Conservation (phyloP, 2,888 invertebrate genomes). For the Eurois occulta region DNA sequence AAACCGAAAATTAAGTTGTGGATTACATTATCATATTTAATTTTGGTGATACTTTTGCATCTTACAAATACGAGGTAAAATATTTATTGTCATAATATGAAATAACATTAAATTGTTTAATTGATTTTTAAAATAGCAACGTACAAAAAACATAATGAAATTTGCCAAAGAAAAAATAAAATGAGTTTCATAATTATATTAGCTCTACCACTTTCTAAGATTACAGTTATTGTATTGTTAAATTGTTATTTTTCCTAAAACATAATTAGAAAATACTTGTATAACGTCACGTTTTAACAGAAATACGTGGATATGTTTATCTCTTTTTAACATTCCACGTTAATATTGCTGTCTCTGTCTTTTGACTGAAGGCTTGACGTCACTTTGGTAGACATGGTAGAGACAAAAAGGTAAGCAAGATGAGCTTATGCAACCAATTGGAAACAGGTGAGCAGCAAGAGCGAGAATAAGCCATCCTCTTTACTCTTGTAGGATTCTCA, state of each 20-base stretch:
- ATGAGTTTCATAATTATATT: too few relatives aligned
- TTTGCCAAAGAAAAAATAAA: too few relatives aligned
- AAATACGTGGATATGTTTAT: background rate
- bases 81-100: background rate
- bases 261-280: background rate
- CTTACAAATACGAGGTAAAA: background rate
- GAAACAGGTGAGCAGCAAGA: slow-evolving; percentile 15
- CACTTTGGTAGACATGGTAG: slow-evolving; percentile 40
- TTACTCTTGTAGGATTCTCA: slow-evolving; percentile 53
- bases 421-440: slow-evolving; percentile 22
- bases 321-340: slow-evolving; percentile 24
- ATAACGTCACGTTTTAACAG: background rate
- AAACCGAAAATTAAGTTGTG: slow-evolving; percentile 2
- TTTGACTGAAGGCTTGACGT: slow-evolving; percentile 18
- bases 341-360: slow-evolving; percentile 36
- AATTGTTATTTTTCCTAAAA: accelerated
- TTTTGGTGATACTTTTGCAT: background rate
- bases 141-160: background rate
- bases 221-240: background rate
- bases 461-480: slow-evolving; percentile 41
- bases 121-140: background rate
- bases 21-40: background rate
- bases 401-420: slow-evolving; percentile 50
- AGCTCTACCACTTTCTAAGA: background rate
- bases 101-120: background rate